Evolutionary conservation across 2,888 invertebrate species (phyloP).

Genomic region (Melolontha melolontha): DNA sequence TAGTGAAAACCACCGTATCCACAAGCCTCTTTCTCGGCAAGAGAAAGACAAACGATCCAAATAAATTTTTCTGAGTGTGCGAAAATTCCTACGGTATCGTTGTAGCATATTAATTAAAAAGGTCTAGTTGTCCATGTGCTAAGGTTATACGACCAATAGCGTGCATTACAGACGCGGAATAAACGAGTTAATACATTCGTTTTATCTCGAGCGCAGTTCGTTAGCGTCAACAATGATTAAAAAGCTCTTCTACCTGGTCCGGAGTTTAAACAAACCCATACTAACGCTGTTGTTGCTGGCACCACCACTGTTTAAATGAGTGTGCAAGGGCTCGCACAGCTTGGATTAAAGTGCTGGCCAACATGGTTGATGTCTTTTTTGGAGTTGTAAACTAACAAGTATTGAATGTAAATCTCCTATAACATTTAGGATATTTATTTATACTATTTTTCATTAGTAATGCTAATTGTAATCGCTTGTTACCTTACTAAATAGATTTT

Average conservation of each 20-base stretch:
- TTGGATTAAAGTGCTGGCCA: not conserved
- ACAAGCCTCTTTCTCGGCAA: not conserved
- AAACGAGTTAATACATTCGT: slow-evolving; percentile 58
- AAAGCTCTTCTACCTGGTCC: slow-evolving; percentile 42
- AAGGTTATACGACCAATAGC: slow-evolving; percentile 42
- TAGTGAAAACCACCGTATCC: not conserved
- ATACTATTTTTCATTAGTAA: too few species aligned
- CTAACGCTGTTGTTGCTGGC: slow-evolving; percentile 1
- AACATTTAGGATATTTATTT: too few species aligned
- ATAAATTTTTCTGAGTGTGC: slow-evolving; percentile 34
- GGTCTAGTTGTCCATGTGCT: slow-evolving; percentile 42
- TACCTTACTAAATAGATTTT: too few species aligned
- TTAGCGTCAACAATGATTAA: slow-evolving; percentile 56
- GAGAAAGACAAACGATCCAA: slow-evolving; percentile 22
- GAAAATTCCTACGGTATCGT: slow-evolving; percentile 17
- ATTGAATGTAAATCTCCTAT: too few species aligned
- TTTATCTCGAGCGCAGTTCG: slow-evolving; percentile 56
- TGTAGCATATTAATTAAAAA: slow-evolving; percentile 45
- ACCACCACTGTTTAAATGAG: slow-evolving; percentile 5
- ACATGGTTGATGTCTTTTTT: not conserved
- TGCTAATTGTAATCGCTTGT: too few species aligned
- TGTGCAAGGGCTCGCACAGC: not conserved
- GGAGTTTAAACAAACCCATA: slow-evolving; percentile 40
- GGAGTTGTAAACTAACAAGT: not conserved
- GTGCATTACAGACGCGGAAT: slow-evolving; percentile 48